Base-by-base conservation (phyloP, 2,888 invertebrate species). In the Iselma pallidipennis region DNA sequence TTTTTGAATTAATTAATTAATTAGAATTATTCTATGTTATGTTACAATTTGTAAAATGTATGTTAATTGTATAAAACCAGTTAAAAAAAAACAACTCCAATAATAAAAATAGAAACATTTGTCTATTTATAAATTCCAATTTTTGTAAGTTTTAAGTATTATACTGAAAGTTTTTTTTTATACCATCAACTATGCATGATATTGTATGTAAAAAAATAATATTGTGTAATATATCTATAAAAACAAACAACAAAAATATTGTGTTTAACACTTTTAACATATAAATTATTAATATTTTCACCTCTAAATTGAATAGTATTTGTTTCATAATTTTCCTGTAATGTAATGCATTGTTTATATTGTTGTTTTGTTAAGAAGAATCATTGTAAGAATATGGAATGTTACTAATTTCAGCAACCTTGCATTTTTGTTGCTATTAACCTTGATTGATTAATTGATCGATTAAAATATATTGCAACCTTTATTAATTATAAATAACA, bases 181-280 rank as follows among this genome's bases (percentile, higher is more conserved):
- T 73, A 70, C 72, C 69, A 68, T 66, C 72, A 70, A 70, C 68
- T 45, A 65, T 73, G 73, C 74, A 75, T 74, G 73, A 69, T 68
- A 66, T 65, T 66, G 67, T 69, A 67, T 74, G 74, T 74, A 70
- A 67, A 71, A 69, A 63, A 65, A 67, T 70, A 66, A 68, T 61
- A 59, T 55, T 72, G 69, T 71, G 65, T 71, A 72, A 71, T 71
- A 73, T 73, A 73, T 51, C 45, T 37, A 4, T 37, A 37, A 14
- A 7, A 9, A 33, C 9, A 33, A 33, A 14, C n/a, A 10, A 33
- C n/a, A 4, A 37, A n/a, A n/a, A n/a, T n/a, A 37, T 16, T 19
- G 29, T 49, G 49, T 56, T 23, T 56, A 25, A 57, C 25, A 19
- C 25, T 33, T 19, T 21, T 51, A 28, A 4, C 4, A n/a, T 2